Conservation (phyloP, 2,113 vertebrate species). For the Bagarius yarrelli region DNA sequence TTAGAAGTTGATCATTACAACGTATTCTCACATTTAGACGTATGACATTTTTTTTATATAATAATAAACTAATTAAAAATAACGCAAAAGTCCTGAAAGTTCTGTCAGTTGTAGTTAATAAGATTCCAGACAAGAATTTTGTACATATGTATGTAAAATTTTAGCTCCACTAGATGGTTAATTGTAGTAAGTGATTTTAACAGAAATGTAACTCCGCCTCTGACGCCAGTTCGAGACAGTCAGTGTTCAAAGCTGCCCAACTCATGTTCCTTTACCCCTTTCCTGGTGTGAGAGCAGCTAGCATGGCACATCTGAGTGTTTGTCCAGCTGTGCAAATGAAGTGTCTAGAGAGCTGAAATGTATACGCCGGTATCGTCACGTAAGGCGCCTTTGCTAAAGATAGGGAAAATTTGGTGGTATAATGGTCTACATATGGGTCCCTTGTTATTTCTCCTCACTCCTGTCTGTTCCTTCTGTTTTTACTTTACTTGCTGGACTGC, state of each 20-base stretch:
- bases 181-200: background rate
- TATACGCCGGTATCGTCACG: constrained; percentile 4
- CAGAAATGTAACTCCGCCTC: background rate
- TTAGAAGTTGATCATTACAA: background rate
- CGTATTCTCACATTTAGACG: background rate
- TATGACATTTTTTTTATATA: background rate
- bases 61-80: background rate
- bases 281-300: constrained; percentile 21
- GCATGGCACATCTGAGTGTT: constrained; percentile 12
- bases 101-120: background rate
- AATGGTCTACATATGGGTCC: constrained; percentile 32
- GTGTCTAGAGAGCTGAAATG: background rate
- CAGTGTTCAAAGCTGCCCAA: constrained; percentile 6
- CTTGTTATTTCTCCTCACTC: background rate
- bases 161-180: background rate
- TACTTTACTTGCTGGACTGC: background rate
- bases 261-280: background rate
- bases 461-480: background rate
- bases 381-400: constrained; percentile 6
- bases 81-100: background rate
- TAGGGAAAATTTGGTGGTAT: constrained; percentile 4
- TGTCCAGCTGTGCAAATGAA: constrained; percentile 40
- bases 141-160: background rate
- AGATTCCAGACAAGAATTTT: background rate
- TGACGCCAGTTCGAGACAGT: background rate